Conservation (phyloP, 1,140 invertebrate genomes). For the Ditylenchus dipsaci region DNA sequence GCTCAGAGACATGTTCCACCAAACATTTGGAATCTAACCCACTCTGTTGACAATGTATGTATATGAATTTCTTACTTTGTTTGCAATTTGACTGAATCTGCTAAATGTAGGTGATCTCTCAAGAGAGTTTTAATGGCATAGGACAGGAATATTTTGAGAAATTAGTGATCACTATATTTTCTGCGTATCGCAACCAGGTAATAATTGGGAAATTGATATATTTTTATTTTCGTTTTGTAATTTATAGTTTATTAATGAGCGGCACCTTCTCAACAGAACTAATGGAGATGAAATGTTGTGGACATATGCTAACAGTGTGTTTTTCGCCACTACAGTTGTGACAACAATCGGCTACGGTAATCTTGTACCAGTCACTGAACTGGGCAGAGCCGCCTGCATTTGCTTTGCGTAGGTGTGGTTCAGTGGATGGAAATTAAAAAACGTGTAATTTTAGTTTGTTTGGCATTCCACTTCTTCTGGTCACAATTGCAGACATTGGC, state of each 20-base stretch:
- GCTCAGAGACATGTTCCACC: slow-evolving; percentile 50
- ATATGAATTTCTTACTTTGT: slow-evolving; percentile 36
- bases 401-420: slow-evolving; percentile 57
- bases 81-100: not conserved
- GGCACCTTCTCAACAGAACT: slow-evolving; percentile 53
- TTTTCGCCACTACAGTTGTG: slow-evolving; percentile 57
- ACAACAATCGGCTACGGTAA: slow-evolving; percentile 61
- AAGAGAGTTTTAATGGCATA: slow-evolving; percentile 53
- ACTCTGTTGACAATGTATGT: slow-evolving; percentile 47
- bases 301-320: slow-evolving; percentile 56
- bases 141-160: slow-evolving; percentile 57
- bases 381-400: slow-evolving; percentile 62
- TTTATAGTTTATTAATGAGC: slow-evolving; percentile 49
- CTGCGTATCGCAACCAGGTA: slow-evolving; percentile 49
- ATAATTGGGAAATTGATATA: not conserved
- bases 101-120: slow-evolving; percentile 33
- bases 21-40: slow-evolving; percentile 58
- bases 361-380: slow-evolving; percentile 61
- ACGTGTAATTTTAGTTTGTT: slow-evolving; percentile 46
- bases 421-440: too few relatives aligned
- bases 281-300: slow-evolving; percentile 48
- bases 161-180: slow-evolving; percentile 41
- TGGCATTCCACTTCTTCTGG: slow-evolving; percentile 62
- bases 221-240: not conserved
- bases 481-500: slow-evolving; percentile 63